Conservation (phyloP, 2,113 vertebrate species). For the Brachyhypopomus occidentalis region DNA sequence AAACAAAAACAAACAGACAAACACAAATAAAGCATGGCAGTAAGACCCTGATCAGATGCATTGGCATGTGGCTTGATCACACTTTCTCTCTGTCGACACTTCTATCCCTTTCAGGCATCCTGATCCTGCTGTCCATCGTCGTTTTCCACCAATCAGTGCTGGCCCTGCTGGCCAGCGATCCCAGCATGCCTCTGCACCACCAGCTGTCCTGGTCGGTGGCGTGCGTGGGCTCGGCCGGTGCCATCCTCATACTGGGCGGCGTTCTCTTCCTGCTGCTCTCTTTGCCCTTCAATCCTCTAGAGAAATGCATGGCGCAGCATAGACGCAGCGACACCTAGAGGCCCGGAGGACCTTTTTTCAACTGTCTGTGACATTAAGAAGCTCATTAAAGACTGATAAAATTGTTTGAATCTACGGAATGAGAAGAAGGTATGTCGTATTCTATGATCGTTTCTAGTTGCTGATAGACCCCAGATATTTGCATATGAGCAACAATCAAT, state of each 20-base stretch:
- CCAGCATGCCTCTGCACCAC: constrained; percentile 75
- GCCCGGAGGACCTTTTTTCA: neutral
- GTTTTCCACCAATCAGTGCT: constrained; percentile 84
- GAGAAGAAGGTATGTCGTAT: neutral
- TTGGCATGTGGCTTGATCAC: neutral
- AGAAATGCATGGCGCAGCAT: constrained; percentile 74
- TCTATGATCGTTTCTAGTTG: neutral
- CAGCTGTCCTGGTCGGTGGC: constrained; percentile 87
- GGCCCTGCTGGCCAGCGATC: constrained; percentile 74
- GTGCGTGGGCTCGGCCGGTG: constrained; percentile 78
- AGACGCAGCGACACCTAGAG: constrained; percentile 70
- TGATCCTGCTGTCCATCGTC: constrained; percentile 80
- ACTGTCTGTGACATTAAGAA: neutral
- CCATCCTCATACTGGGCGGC: constrained; percentile 78
- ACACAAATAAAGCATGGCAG: too few relatives aligned
- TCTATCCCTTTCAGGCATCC: constrained; percentile 73
- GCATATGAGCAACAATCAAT: neutral
- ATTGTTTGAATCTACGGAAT: constrained; percentile 6
- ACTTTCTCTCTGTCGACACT: neutral
- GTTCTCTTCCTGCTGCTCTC: constrained; percentile 79
- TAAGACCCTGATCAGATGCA: neutral
- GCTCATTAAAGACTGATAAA: constrained; percentile 1
- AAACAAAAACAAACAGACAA: neutral
- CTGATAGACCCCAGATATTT: neutral
- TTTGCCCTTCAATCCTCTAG: constrained; percentile 74